Evolutionary conservation across 2,113 vertebrate species (phyloP).

Genomic region (Perca schrenkii): DNA sequence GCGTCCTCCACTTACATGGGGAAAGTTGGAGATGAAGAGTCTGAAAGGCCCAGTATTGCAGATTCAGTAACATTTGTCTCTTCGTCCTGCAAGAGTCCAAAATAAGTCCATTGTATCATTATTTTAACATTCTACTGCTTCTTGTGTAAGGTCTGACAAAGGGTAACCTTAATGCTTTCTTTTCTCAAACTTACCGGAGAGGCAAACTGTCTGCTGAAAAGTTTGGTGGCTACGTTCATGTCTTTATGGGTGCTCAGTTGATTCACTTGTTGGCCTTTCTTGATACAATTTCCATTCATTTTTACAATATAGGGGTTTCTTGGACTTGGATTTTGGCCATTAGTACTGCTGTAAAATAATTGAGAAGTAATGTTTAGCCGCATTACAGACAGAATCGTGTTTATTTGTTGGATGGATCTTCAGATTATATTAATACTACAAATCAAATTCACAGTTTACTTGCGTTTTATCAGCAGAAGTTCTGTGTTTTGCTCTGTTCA

Average conservation of each 20-base stretch:
- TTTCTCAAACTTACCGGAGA: background rate
- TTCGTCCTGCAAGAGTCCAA: slow-evolving; percentile 28
- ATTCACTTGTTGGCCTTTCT: slow-evolving; percentile 19
- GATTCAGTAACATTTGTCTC: background rate
- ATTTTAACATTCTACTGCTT: slow-evolving; percentile 2
- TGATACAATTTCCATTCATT: background rate
- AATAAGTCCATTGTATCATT: background rate
- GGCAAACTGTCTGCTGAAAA: slow-evolving; percentile 27
- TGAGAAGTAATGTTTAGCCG: background rate
- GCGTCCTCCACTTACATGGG: background rate
- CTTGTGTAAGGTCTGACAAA: background rate
- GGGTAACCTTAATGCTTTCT: background rate
- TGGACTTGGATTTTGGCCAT: background rate
- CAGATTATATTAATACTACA: background rate
- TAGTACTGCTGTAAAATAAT: background rate
- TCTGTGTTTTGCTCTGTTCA: slow-evolving; percentile 4
- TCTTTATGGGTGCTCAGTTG: slow-evolving; percentile 51
- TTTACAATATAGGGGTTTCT: slow-evolving; percentile 11
- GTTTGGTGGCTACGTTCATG: background rate
- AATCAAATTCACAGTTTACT: background rate
- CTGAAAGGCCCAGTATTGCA: background rate
- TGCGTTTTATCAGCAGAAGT: slow-evolving; percentile 26
- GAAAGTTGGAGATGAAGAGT: background rate
- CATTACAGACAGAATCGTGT: background rate
- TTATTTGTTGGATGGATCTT: background rate